A percentile compares a stretch with the other conserved stretches of the same genome.
Evolutionary conservation across 2,888 invertebrate species (phyloP).

Genomic region (Anoplius nigerrimus): DNA sequence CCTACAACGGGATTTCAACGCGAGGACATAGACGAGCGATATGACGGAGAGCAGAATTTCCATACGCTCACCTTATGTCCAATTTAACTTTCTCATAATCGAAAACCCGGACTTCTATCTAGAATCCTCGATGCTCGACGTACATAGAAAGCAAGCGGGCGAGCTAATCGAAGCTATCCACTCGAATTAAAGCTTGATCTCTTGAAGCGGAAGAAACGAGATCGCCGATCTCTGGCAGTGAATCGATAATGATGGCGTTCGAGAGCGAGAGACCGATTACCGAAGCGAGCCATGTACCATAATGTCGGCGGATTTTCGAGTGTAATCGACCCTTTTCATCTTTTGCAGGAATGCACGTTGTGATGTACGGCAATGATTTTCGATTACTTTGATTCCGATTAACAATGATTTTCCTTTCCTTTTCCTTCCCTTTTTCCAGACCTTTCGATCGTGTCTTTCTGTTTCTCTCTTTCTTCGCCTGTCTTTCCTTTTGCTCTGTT

Average conservation of each 20-base stretch:
- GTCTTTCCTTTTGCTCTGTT: neutral
- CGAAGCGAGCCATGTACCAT: constrained; percentile 20
- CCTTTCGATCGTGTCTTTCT: neutral
- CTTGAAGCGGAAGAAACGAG: constrained; percentile 37
- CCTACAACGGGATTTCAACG: too few relatives aligned
- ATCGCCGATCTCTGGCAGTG: constrained; percentile 34
- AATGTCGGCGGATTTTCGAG: constrained; percentile 28
- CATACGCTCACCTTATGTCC: too few relatives aligned
- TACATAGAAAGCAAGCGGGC: constrained; percentile 41
- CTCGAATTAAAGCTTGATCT: constrained; percentile 50
- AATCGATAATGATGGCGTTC: constrained; percentile 31
- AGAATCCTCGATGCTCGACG: constrained; percentile 25
- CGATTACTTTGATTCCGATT: constrained; percentile 66
- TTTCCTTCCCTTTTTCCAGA: constrained; percentile 7
- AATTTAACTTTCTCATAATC: too few relatives aligned
- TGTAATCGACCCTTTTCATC: constrained; percentile 47
- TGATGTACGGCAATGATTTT: constrained; percentile 22
- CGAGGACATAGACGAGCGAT: too few relatives aligned
- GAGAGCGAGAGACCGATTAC: constrained; percentile 31
- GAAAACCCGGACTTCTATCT: constrained; percentile 7
- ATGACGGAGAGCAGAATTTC: too few relatives aligned
- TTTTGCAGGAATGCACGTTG: constrained; percentile 13
- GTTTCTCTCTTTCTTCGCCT: constrained; percentile 1
- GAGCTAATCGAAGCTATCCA: constrained; percentile 35
- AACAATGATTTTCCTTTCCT: constrained; percentile 63